Conservation (phyloP, 2,888 invertebrate species). For the Coenonympha glycerion region DNA sequence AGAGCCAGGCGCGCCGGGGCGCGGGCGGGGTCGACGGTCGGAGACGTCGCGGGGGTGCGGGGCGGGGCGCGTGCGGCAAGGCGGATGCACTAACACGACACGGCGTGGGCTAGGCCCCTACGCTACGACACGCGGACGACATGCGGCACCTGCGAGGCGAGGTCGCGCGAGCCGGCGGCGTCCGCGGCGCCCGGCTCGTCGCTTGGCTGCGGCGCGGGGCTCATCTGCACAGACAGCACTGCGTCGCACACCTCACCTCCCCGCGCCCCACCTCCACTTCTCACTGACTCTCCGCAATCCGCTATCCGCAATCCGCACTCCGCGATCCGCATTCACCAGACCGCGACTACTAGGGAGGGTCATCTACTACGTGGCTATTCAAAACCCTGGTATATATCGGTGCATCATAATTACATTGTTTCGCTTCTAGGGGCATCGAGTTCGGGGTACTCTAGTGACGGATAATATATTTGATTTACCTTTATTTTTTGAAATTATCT, state of each 20-base stretch:
- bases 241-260: conserved; percentile 69
- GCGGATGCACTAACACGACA: conserved; percentile 64
- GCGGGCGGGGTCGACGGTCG: conserved; percentile 52
- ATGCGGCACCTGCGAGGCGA: conserved; percentile 70
- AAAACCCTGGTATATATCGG: conserved; percentile 25
- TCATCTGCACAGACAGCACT: conserved; percentile 75
- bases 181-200: conserved; percentile 63
- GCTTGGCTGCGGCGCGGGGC: conserved; percentile 70
- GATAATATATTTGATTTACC: conserved; percentile 26
- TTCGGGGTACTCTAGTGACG: conserved; percentile 18
- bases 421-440: conserved; percentile 15
- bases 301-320: no score
- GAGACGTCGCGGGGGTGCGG: conserved; percentile 44
- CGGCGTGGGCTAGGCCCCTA: conserved; percentile 69
- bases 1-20: conserved; percentile 72
- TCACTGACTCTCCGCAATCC: conserved; percentile 72
- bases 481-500: conserved; percentile 5
- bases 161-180: conserved; percentile 64
- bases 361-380: conserved; percentile 35
- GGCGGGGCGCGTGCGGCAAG: conserved; percentile 44
- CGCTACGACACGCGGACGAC: conserved; percentile 48
- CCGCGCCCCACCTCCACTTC: conserved; percentile 72
- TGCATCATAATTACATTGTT: conserved; percentile 24
- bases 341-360: conserved; percentile 37
- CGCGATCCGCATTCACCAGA: no score